Percentiles rank a stretch among this genome's conserved stretches.
Evolutionary conservation across 1,140 invertebrate genomes (phyloP).

Genomic region (Hylaeus anthracinus): DNA sequence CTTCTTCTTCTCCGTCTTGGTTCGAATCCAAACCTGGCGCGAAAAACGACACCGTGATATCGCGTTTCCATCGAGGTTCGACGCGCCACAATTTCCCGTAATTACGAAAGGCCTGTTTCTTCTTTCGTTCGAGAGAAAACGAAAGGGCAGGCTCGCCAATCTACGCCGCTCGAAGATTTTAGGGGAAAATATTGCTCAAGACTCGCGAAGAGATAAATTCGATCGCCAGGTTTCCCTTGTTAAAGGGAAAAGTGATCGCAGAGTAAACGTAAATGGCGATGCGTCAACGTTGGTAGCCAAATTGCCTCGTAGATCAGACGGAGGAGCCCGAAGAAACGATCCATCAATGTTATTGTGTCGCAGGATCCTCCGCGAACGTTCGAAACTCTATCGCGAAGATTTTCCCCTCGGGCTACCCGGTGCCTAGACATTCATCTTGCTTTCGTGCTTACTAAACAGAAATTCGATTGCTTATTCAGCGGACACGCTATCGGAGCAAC

Average conservation of each 20-base stretch:
- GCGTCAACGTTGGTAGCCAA: neutral
- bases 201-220: too few species aligned
- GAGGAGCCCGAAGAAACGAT: neutral
- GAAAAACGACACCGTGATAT: too few species aligned
- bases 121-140: neutral
- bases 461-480: neutral
- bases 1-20: too few species aligned
- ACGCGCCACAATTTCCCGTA: too few species aligned
- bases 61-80: too few species aligned
- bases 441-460: neutral
- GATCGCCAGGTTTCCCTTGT: too few species aligned
- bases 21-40: neutral
- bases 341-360: conserved; percentile 20
- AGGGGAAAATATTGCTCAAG: too few species aligned
- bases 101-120: neutral
- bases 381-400: neutral
- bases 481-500: neutral
- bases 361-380: neutral
- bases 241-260: too few species aligned
- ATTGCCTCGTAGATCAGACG: conserved; percentile 29
- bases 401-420: neutral
- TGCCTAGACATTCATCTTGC: conserved; percentile 6
- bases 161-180: too few species aligned
- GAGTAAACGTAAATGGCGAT: conserved; percentile 1
- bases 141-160: neutral